Conservation (phyloP, 2,797 vertebrate genomes). For the Crenichthys baileyi region DNA sequence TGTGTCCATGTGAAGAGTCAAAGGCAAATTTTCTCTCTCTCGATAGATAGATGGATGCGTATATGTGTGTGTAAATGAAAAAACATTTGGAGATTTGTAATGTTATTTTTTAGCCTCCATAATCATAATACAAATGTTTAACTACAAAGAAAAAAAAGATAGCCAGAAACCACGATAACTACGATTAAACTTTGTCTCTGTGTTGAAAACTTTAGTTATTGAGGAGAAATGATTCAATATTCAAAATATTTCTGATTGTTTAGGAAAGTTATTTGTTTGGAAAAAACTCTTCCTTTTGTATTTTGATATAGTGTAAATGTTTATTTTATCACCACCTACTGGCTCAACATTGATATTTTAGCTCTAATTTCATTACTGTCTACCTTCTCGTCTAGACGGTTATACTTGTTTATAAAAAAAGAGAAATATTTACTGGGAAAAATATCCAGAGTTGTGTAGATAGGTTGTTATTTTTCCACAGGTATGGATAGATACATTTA, state of each 20-base stretch:
- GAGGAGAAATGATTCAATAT: background rate
- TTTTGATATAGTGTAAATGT: background rate
- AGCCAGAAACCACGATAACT: background rate
- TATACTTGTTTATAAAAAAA: too few relatives aligned
- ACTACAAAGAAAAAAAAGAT: background rate
- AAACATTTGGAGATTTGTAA: too few relatives aligned
- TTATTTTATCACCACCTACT: background rate
- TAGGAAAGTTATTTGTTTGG: background rate
- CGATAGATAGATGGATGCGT: too few relatives aligned
- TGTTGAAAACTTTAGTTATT: background rate
- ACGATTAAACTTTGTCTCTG: background rate
- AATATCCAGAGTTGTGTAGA: background rate
- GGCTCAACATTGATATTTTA: background rate
- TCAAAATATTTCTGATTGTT: background rate
- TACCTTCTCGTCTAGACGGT: background rate
- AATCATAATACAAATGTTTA: background rate
- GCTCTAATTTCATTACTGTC: background rate
- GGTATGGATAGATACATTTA: background rate
- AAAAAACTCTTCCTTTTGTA: background rate
- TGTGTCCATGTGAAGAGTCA: constrained; percentile 3
- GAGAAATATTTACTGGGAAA: background rate
- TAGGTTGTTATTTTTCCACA: background rate
- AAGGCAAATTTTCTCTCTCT: too few relatives aligned
- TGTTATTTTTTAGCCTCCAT: too few relatives aligned
- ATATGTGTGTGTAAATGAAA: too few relatives aligned